Evolutionary conservation across 2,113 vertebrate genomes (phyloP), one percentile per base, ranked within the genome.

Genomic region (Ia io): DNA sequence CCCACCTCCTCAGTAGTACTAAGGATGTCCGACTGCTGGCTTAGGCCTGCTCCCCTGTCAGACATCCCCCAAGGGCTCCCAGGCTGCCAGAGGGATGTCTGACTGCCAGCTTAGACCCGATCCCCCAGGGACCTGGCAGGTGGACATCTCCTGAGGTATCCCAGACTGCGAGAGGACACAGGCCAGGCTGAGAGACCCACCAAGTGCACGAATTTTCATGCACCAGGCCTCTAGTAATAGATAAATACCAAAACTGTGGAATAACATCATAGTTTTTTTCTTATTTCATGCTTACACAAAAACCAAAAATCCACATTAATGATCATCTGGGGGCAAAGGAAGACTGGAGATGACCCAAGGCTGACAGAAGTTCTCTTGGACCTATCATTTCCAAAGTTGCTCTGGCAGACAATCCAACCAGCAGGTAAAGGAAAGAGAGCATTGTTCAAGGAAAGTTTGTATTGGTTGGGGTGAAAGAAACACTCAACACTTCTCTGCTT

Each of bases 211-310:
- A 49, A 49, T 49, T 49, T 49, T 49, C 49, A 4, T 49, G 42
- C 14, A 49, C 49, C 49, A 51, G 51, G 17, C 17, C 51, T 51
- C 17, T 51, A 51, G 17, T 42, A 80, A 84, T 1, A 82, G 28
- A 67, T 59, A 91, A 69, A 70, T 32, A 23, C 44, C 65, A 35
- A 74, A 87, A 65, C 30, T 76, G 35, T 30, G n/a, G 37, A 11
- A 44, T 44, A 88, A 89, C 28, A 30, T 47, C 83, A 35, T 16
- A 87, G 88, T n/a, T 86, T 53, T 53, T 30, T 84, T 91, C 83
- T 95, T 90, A 93, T 87, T 74, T 94, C 70, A 90, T 28, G 70
- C n/a, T 65, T 74, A 76, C n/a, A 87, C 30, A 6, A 87, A 86
- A 47, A 44, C 13, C 44, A 87, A 92, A 92, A 92, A 71, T 65